Evolutionary conservation across 1,140 invertebrate species (phyloP).

Genomic region (Diorhabda carinulata): DNA sequence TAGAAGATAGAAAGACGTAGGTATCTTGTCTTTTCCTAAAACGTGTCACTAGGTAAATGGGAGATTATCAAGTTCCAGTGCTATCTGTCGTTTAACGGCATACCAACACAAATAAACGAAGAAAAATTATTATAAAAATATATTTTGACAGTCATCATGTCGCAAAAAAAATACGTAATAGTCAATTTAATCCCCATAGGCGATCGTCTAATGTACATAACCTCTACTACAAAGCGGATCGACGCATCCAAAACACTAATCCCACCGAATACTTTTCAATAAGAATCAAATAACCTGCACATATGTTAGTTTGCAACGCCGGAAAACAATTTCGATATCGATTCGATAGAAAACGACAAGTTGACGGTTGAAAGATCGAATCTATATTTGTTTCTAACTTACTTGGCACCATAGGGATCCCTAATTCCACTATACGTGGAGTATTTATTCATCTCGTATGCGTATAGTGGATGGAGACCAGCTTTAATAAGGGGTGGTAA

Average conservation of each 20-base stretch:
- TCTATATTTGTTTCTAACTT: slow-evolving; percentile 30
- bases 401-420: slow-evolving; percentile 36
- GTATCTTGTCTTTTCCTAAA: too few species aligned
- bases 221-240: slow-evolving; percentile 11
- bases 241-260: slow-evolving; percentile 13
- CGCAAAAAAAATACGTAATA: slow-evolving; percentile 1
- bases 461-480: slow-evolving; percentile 32
- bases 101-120: too few species aligned
- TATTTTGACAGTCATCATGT: too few species aligned
- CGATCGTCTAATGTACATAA: slow-evolving; percentile 12
- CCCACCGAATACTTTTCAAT: slow-evolving; percentile 46
- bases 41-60: too few species aligned
- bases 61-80: too few species aligned
- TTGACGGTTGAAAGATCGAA: not conserved
- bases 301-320: slow-evolving; percentile 44
- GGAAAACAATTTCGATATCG: slow-evolving; percentile 1
- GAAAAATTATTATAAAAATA: too few species aligned
- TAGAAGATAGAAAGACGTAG: too few species aligned
- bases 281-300: slow-evolving; percentile 49
- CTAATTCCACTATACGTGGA: slow-evolving; percentile 42
- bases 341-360: not conserved
- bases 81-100: too few species aligned
- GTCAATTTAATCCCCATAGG: slow-evolving; percentile 27
- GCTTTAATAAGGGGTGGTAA: slow-evolving; percentile 40
- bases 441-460: slow-evolving; percentile 47